Base-by-base conservation (phyloP, 2,113 vertebrate genomes). In the Jaculus jaculus region DNA sequence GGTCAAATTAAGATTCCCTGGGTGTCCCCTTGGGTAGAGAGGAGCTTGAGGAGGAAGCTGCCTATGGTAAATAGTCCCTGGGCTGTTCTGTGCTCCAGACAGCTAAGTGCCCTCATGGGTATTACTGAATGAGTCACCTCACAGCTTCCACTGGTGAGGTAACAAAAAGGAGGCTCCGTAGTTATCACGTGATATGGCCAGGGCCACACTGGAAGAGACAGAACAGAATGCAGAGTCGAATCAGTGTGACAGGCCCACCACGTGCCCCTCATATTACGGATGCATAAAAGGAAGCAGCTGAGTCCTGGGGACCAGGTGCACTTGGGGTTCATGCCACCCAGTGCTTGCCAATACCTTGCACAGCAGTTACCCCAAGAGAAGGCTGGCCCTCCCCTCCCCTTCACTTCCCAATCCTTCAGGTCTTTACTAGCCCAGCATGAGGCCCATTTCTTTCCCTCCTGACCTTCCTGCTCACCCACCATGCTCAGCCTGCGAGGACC, bases 391-490 rank as follows among this genome's bases (percentile, higher is more conserved):
- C 37, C n/a, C 42, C 23, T 6, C 65, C 9, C 1, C 37, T 6
- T 68, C 68, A 13, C 20, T 82, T 65, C 72, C 54, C 26, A 60
- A 7, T 23, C 90, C 89, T 69, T 1, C 5, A 0, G 54, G 3
- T 74, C 65, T 83, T 37, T 21, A 9, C 61, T 58, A 39, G 75
- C 37, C 23, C 0, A 0, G 6, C 54, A 13, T 28, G 54, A 32
- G 9, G 23, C 84, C 82, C 1, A 7, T 80, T 85, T 94, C 90
- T 91, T 93, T 63, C 58, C 63, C 66, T 82, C 89, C 89, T 74
- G 85, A 89, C 72, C 87, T 85, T 74, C 61, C 78, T 66, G 61
- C 58, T 51, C 37, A 51, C 34, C 78, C 68, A 7, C 77, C 51
- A 42, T 32, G 23, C 15, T 86, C 28, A 15, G 82, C 80, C 95